Conservation (phyloP, 1,140 invertebrate species). For the Drosophila nigrodunni region DNA sequence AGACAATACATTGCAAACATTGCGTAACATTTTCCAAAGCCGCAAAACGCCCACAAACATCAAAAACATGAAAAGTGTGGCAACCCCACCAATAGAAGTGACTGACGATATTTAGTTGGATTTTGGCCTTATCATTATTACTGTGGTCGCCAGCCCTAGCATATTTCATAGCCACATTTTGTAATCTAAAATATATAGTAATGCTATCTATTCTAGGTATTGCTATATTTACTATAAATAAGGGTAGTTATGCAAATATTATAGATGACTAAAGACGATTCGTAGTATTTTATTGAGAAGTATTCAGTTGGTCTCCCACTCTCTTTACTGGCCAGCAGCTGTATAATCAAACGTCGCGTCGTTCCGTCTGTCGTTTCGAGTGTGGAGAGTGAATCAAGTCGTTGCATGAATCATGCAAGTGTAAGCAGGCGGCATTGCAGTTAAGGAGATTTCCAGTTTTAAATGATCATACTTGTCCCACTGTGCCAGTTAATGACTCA, state of each 20-base stretch:
- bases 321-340: constrained; percentile 26
- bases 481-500: constrained; percentile 69
- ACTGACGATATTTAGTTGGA: neutral
- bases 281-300: constrained; percentile 3
- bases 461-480: constrained; percentile 34
- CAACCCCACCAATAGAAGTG: constrained; percentile 16
- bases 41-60: constrained; percentile 43
- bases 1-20: constrained; percentile 52
- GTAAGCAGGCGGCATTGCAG: constrained; percentile 7
- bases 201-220: neutral
- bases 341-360: constrained; percentile 46
- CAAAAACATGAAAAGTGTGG: constrained; percentile 32
- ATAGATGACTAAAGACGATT: constrained; percentile 28
- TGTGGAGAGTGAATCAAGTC: constrained; percentile 35
- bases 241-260: constrained; percentile 20
- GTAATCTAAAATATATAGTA: neutral
- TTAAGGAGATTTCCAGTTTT: constrained; percentile 41
- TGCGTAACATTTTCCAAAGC: constrained; percentile 41
- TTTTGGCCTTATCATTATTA: neutral
- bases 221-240: constrained; percentile 6
- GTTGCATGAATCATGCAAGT: constrained; percentile 45
- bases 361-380: constrained; percentile 24
- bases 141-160: too few relatives aligned
- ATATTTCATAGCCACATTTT: neutral
- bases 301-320: constrained; percentile 9